These are phyloP conservation scores for Australoheros facetus DNA, from an alignment of 2,797 vertebrate species.

Conservation along the genomic window DNA sequence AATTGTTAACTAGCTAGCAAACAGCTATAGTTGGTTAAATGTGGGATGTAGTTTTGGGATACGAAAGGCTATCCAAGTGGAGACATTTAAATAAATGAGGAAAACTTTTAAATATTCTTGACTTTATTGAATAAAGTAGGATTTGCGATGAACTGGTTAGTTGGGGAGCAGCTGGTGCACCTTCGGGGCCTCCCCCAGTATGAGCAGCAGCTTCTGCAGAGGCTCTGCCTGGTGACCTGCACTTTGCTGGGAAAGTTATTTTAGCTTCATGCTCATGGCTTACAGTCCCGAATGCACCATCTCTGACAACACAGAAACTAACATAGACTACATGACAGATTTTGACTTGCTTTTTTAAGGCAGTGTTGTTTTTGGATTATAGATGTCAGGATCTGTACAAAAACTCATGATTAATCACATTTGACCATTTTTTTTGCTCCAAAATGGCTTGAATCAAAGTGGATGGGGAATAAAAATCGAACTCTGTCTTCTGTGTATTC, in stretches of 20 bases:
- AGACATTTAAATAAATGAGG: not conserved
- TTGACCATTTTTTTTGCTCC: not conserved
- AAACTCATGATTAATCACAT: not conserved
- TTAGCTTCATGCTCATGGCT: conserved; percentile 56
- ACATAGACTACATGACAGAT: not conserved
- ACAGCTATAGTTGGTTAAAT: not conserved
- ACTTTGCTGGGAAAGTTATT: conserved; percentile 68
- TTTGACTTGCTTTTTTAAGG: conserved; percentile 1
- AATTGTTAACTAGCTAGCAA: not conserved
- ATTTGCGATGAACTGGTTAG: not conserved
- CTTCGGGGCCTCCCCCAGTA: conserved; percentile 18
- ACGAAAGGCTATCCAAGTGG: not conserved
- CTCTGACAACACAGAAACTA: conserved; percentile 18
- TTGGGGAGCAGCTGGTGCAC: conserved; percentile 13
- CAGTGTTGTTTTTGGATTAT: conserved; percentile 1
- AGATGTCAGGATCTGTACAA: not conserved
- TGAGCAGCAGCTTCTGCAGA: conserved; percentile 37
- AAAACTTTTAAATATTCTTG: not conserved
- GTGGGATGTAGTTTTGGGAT: not conserved
- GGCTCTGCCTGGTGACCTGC: conserved; percentile 34
- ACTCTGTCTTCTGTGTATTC: not conserved
- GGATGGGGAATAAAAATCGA: not conserved
- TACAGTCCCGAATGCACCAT: conserved; percentile 26
- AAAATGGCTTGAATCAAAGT: not conserved
- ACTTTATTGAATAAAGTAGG: not conserved